A percentile compares a stretch with the other conserved stretches of the same genome.
phyloP scores from a whole-genome alignment of 2,888 invertebrate genomes.

The Parnassius glacialis region DNA sequence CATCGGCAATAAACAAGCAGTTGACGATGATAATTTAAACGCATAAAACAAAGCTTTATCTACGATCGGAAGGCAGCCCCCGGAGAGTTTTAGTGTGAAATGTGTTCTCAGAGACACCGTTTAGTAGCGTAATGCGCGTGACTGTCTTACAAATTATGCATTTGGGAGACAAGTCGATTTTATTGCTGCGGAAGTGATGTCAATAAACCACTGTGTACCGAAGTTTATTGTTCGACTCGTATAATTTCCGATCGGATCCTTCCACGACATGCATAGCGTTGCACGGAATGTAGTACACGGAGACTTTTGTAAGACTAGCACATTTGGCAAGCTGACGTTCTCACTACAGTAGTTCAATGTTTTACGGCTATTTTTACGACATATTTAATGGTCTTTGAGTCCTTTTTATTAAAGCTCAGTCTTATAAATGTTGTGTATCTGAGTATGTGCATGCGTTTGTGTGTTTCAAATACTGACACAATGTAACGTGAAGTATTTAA shows the following conservation, averaged over 20 bases:
- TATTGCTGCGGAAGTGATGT: constrained; percentile 78
- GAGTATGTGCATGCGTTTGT: no score
- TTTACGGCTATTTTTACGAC: constrained; percentile 21
- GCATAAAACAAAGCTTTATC: constrained; percentile 78
- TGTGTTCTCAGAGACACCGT: constrained; percentile 78
- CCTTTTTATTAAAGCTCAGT: no score
- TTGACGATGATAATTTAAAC: constrained; percentile 73
- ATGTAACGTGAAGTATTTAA: no score
- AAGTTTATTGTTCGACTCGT: constrained; percentile 70
- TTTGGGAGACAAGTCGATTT: constrained; percentile 77
- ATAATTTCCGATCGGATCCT: constrained; percentile 69
- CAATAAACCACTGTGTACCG: constrained; percentile 76
- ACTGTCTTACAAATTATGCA: constrained; percentile 79
- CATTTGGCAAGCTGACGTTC: constrained; percentile 16
- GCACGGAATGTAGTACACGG: constrained; percentile 54
- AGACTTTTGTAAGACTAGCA: constrained; percentile 28
- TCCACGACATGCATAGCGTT: constrained; percentile 59
- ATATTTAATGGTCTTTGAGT: constrained; percentile 8
- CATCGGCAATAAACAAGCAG: constrained; percentile 69
- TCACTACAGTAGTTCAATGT: constrained; percentile 6
- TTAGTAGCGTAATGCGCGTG: constrained; percentile 78
- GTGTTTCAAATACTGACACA: no score
- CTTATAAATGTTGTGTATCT: no score
- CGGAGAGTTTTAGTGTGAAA: constrained; percentile 75
- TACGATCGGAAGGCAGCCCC: constrained; percentile 67